A percentile compares a stretch with the other conserved stretches of the same genome.
Conservation (phyloP, 2,888 invertebrate species). For the Lithophane semibrunnea region DNA sequence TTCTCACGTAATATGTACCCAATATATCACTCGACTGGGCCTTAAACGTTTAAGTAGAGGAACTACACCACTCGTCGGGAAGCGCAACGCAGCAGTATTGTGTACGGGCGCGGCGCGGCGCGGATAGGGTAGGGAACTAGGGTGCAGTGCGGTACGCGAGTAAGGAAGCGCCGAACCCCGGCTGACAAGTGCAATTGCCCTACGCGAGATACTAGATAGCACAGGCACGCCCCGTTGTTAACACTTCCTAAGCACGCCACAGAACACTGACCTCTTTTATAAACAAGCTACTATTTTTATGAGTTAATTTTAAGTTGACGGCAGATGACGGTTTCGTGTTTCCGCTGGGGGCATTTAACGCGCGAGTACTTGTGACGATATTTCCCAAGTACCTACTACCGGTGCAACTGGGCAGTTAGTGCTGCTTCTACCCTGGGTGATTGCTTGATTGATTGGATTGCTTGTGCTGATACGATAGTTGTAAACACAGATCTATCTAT, state of each 20-base stretch:
- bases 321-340: conserved; percentile 17
- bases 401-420: neutral
- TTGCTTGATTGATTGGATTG: neutral
- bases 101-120: conserved; percentile 44
- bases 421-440: neutral
- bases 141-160: conserved; percentile 59
- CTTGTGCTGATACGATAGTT: neutral
- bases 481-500: too few species aligned
- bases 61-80: conserved; percentile 49
- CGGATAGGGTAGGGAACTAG: conserved; percentile 40
- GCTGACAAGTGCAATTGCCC: conserved; percentile 85
- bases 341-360: neutral
- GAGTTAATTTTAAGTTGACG: conserved; percentile 53
- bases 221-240: conserved; percentile 84
- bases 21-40: conserved; percentile 53
- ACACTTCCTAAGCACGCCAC: conserved; percentile 83
- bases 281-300: conserved; percentile 66
- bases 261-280: conserved; percentile 75
- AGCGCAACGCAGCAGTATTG: conserved; percentile 60
- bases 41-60: conserved; percentile 62
- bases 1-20: conserved; percentile 19
- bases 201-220: conserved; percentile 84
- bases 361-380: neutral
- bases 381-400: neutral
- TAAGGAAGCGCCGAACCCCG: conserved; percentile 70